A percentile compares a stretch with the other conserved stretches of the same genome.
Evolutionary conservation across 1,140 invertebrate species (phyloP).

Genomic region (Eriosoma lanigerum): DNA sequence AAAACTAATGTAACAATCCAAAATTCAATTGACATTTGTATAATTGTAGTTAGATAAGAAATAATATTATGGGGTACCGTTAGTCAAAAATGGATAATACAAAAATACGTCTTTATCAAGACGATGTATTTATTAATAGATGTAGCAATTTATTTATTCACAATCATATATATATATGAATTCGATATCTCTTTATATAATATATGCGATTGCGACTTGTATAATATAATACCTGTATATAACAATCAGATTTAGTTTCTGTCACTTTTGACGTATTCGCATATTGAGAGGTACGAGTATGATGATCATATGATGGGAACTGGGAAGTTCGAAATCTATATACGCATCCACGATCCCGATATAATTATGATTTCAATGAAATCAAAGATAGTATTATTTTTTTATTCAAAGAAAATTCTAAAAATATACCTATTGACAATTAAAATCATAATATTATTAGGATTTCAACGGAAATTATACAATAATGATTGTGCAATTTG

Average conservation of each 20-base stretch:
- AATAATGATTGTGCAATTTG: too few relatives aligned
- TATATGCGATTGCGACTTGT: too few relatives aligned
- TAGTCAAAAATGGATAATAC: not conserved
- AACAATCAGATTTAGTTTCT: not conserved
- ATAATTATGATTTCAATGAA: too few relatives aligned
- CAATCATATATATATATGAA: not conserved
- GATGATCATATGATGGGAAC: not conserved
- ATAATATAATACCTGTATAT: too few relatives aligned
- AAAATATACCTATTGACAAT: too few relatives aligned
- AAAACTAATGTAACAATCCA: not conserved
- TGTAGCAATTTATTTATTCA: conserved; percentile 2
- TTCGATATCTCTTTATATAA: too few relatives aligned
- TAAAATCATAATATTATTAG: too few relatives aligned
- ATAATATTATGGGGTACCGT: conserved; percentile 12
- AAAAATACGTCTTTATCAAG: not conserved
- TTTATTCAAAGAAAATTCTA: not conserved
- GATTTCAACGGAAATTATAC: too few relatives aligned
- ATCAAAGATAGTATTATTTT: not conserved
- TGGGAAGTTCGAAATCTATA: not conserved
- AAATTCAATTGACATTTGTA: conserved; percentile 15
- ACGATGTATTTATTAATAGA: too few relatives aligned
- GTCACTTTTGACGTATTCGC: not conserved
- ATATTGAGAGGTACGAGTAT: not conserved
- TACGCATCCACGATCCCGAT: too few relatives aligned
- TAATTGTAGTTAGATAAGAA: conserved; percentile 4